phyloP scores from a whole-genome alignment of 2,797 vertebrate species.

The Iguana delicatissima region DNA sequence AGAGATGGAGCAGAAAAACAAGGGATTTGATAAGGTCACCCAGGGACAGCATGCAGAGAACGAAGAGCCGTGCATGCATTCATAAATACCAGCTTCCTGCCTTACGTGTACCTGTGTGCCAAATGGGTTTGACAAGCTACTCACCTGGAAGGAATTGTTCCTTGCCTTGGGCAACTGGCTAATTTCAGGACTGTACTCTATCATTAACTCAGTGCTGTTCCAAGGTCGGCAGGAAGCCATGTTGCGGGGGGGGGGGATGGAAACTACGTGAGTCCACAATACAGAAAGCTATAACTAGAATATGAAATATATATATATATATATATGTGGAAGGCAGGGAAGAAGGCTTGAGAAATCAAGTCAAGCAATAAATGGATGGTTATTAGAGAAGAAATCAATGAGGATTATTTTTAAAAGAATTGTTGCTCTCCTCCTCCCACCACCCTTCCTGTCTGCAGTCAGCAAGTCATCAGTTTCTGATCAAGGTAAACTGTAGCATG shows the following conservation, averaged over 20 bases:
- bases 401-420: slow-evolving; percentile 19
- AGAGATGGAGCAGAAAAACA: background rate
- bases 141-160: slow-evolving; percentile 11
- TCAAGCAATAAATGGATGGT: slow-evolving; percentile 40
- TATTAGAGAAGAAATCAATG: slow-evolving; percentile 44
- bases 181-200: slow-evolving; percentile 6
- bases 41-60: background rate
- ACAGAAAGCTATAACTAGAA: background rate
- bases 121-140: slow-evolving; percentile 11
- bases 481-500: slow-evolving; percentile 43
- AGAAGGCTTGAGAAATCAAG: slow-evolving; percentile 21
- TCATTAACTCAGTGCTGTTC: slow-evolving; percentile 2
- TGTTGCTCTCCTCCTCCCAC: background rate
- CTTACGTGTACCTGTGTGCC: background rate
- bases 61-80: background rate
- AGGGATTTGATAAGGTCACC: background rate
- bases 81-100: background rate
- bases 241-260: background rate
- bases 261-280: background rate
- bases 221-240: slow-evolving; percentile 14
- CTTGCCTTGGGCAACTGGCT: slow-evolving; percentile 22
- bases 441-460: background rate
- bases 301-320: background rate
- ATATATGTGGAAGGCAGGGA: background rate
- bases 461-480: slow-evolving; percentile 51